These are phyloP conservation scores for Drosophila putrida DNA, from an alignment of 2,888 invertebrate genomes.

Conservation along the genomic window DNA sequence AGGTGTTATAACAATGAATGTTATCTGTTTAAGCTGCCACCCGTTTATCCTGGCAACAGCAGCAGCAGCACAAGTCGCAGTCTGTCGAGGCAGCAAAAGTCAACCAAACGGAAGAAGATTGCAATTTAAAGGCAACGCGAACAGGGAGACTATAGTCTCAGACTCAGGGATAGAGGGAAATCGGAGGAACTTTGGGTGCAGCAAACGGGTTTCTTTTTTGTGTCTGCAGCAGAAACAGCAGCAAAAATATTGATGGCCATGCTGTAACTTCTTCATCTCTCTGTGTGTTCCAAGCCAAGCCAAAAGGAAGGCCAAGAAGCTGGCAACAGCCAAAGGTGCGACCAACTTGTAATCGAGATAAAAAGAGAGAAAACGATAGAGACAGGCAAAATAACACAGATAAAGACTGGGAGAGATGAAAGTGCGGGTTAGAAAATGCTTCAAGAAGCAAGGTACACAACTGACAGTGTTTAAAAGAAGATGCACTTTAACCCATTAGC, in stretches of 20 bases:
- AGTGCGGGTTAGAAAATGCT: background rate
- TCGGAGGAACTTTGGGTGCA: conserved; percentile 48
- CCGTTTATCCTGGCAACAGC: conserved; percentile 69
- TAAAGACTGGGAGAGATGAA: background rate
- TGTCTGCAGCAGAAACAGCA: conserved; percentile 26
- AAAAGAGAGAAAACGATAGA: background rate
- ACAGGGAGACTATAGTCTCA: background rate
- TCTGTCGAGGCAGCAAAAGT: conserved; percentile 75
- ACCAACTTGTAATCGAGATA: conserved; percentile 33
- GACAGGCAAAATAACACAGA: background rate
- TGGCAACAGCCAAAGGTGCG: conserved; percentile 45
- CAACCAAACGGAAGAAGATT: conserved; percentile 79
- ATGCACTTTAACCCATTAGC: conserved; percentile 52
- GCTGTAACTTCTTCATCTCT: conserved; percentile 51
- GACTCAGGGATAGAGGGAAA: background rate
- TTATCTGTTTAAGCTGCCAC: conserved; percentile 78
- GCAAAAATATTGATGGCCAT: conserved; percentile 73
- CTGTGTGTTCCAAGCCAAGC: conserved; percentile 36
- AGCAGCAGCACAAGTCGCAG: conserved; percentile 28
- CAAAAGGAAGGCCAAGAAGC: conserved; percentile 35
- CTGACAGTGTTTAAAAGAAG: conserved; percentile 28
- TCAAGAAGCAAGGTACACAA: conserved; percentile 3
- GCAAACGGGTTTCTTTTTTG: conserved; percentile 62
- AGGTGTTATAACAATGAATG: conserved; percentile 73
- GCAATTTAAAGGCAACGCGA: conserved; percentile 68